Percentiles rank a stretch among this genome's conserved stretches.
These are phyloP conservation scores for Rhingia rostrata DNA, from an alignment of 2,888 invertebrate species.

Conservation along the genomic window DNA sequence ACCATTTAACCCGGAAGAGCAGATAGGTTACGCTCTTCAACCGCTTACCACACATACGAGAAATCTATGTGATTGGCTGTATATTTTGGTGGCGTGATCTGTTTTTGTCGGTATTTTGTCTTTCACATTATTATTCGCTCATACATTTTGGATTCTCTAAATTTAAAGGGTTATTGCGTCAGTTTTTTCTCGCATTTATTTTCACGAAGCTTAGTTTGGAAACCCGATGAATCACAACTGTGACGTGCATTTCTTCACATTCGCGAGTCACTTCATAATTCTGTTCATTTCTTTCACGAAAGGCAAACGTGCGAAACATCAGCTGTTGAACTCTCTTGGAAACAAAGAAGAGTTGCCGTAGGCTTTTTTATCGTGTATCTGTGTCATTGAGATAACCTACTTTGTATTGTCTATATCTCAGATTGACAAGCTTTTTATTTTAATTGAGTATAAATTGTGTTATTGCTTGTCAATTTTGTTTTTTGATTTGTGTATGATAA, in stretches of 20 bases:
- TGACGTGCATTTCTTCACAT: slow-evolving; percentile 28
- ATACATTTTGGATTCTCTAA: neutral
- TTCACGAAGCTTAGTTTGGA: slow-evolving; percentile 17
- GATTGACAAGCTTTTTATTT: neutral
- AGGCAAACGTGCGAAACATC: neutral
- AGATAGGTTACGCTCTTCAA: slow-evolving; percentile 32
- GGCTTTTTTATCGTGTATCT: slow-evolving; percentile 8
- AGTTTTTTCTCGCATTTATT: slow-evolving; percentile 19
- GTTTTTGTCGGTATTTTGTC: slow-evolving; percentile 9
- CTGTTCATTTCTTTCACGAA: slow-evolving; percentile 22
- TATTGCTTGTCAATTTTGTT: neutral
- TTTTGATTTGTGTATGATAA: neutral
- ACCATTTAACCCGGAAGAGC: too few species aligned
- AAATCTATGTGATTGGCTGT: neutral
- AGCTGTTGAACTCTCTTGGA: slow-evolving; percentile 4
- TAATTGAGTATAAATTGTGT: neutral
- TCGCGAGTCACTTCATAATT: slow-evolving; percentile 5
- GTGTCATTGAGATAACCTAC: neutral
- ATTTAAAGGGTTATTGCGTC: slow-evolving; percentile 46
- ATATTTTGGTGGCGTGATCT: slow-evolving; percentile 37
- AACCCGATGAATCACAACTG: slow-evolving; percentile 14
- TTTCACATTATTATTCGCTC: slow-evolving; percentile 17
- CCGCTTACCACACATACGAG: slow-evolving; percentile 5
- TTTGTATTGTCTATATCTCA: neutral
- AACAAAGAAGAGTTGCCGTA: slow-evolving; percentile 31